These are phyloP conservation scores for Enteromius radiatus DNA, from an alignment of 2,797 vertebrate species.

Conservation along the genomic window DNA sequence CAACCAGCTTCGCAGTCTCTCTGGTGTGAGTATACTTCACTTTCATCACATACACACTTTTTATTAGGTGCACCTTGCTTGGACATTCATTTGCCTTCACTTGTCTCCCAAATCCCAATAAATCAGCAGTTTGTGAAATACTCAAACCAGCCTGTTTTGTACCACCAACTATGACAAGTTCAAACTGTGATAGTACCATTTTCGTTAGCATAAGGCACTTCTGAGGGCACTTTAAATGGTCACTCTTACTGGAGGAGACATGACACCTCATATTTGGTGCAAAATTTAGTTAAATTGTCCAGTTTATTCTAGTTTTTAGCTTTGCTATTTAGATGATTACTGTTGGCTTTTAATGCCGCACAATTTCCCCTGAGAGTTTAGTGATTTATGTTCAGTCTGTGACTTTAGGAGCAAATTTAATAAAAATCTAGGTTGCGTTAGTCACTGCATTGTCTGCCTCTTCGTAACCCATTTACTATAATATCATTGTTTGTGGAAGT, in stretches of 20 bases:
- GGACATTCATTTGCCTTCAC: neutral
- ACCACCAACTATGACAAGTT: neutral
- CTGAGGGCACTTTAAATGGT: neutral
- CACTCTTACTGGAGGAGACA: neutral
- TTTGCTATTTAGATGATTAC: slow-evolving; percentile 1
- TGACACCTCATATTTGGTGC: neutral
- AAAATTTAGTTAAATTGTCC: slow-evolving; percentile 36
- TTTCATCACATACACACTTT: neutral
- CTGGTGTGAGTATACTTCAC: slow-evolving; percentile 86
- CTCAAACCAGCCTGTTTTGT: too few species aligned
- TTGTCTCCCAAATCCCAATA: too few species aligned
- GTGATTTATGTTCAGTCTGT: slow-evolving; percentile 51
- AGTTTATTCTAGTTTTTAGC: slow-evolving; percentile 32
- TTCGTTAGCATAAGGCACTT: neutral
- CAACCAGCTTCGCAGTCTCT: slow-evolving; percentile 81
- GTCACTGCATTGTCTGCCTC: slow-evolving; percentile 35
- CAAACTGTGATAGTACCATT: neutral
- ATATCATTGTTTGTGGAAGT: slow-evolving; percentile 29
- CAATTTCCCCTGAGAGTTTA: slow-evolving; percentile 26
- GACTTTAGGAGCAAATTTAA: slow-evolving; percentile 45
- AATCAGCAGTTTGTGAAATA: too few species aligned
- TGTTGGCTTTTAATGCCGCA: slow-evolving; percentile 5
- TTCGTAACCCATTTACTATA: slow-evolving; percentile 44
- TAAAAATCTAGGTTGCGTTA: slow-evolving; percentile 43
- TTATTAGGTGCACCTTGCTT: neutral